Evolutionary conservation across 2,113 vertebrate genomes (phyloP), one percentile per base, ranked within the genome.

Genomic region (Gallinago media): DNA sequence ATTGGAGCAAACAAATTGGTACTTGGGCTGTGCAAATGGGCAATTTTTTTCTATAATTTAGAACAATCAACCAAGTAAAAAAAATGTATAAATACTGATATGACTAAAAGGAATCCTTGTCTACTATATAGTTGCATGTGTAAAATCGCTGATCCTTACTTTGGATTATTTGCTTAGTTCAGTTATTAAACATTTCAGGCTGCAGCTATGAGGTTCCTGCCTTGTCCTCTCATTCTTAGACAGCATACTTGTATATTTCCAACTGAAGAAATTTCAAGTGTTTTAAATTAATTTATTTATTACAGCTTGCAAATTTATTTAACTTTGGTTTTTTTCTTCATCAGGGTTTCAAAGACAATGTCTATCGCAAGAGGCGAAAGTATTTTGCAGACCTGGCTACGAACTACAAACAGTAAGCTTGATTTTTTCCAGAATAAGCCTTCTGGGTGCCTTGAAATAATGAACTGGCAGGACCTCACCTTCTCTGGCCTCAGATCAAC

Each of bases 311-410:
- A 87, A 88, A 47, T 2, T 40, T 12, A 42, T 15, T 71, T 72
- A 82, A 79, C 4, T 55, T 73, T 50, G 58, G 54, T 70, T 95
- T 85, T 72, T 27, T 71, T 17, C 8, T 92, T 47, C 72, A 47
- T 19, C 74, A 99, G 99, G 99, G 99, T 91, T 99, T 99, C 98
- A 99, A 99, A 97, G 99, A 99, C 97, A 99, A 99, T 9, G 99
- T 99, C 73, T 99, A 99, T 92, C 98, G 99, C 49, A 99, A 99
- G 97, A 99, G 99, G 83, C 97, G 99, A 59, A 99, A 99, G 97
- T 99, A 99, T 95, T 99, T 99, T 98, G 99, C 99, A 91, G 99
- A 99, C 94, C 95, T 99, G 95, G 99, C 99, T 68, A 99, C 99
- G 98, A 98, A 98, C 94, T 99, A 99, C 95, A 99, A 98, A 98